phyloP scores from a whole-genome alignment of 2,797 vertebrate species.

The Tachyglossus aculeatus region DNA sequence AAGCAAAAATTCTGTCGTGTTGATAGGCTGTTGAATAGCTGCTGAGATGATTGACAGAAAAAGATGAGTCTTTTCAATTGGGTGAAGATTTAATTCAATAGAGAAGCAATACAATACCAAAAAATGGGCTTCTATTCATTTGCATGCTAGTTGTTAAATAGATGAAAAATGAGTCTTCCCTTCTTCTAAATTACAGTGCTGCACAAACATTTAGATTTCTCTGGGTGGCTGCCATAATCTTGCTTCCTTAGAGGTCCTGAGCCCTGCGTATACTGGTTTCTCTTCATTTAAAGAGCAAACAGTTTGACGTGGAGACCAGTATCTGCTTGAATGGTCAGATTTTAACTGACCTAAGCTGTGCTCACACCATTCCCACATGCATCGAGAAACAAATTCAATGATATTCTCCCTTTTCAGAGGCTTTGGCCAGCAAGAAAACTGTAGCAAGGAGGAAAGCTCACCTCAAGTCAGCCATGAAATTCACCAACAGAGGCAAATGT shows the following conservation, averaged over 20 bases:
- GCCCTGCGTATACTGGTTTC: conserved; percentile 24
- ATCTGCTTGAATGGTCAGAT: conserved; percentile 1
- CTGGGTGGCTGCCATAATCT: conserved; percentile 35
- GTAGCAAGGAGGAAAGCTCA: not conserved
- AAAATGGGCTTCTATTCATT: conserved; percentile 60
- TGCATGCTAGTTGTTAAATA: conserved; percentile 58
- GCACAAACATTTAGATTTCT: conserved; percentile 44
- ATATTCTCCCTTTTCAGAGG: conserved; percentile 4
- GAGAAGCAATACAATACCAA: conserved; percentile 59
- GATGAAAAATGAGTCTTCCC: conserved; percentile 50
- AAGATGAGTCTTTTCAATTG: conserved; percentile 63
- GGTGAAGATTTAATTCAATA: conserved; percentile 69
- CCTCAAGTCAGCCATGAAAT: conserved; percentile 18
- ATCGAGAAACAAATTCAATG: conserved; percentile 55
- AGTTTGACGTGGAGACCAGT: conserved; percentile 10
- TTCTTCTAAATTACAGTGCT: conserved; percentile 42
- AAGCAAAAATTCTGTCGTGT: conserved; percentile 43
- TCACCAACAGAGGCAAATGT: conserved; percentile 8
- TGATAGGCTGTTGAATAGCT: conserved; percentile 53
- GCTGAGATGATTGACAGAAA: conserved; percentile 61
- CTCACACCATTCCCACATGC: conserved; percentile 40
- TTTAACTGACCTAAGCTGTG: conserved; percentile 43
- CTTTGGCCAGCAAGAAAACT: conserved; percentile 32
- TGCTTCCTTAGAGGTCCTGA: conserved; percentile 43
- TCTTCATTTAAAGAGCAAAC: conserved; percentile 38